A percentile compares a stretch with the other conserved stretches of the same genome.
Evolutionary conservation across 2,888 invertebrate genomes (phyloP).

Genomic region (Scaptomyza reducta): DNA sequence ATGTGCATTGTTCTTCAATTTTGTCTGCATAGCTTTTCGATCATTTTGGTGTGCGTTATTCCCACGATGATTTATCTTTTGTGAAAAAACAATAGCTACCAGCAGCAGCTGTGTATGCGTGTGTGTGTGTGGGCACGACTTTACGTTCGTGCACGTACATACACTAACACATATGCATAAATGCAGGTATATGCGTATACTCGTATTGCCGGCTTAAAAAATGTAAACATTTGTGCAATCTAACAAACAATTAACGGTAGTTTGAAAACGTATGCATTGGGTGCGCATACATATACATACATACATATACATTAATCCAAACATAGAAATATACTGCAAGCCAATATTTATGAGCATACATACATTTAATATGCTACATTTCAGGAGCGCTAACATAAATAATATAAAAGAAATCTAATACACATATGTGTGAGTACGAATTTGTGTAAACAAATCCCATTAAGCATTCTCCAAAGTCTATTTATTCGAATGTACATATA

Average conservation of each 20-base stretch:
- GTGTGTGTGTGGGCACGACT: slow-evolving; percentile 2
- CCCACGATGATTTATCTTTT: neutral
- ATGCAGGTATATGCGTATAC: neutral
- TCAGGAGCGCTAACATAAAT: neutral
- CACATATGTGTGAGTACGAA: neutral
- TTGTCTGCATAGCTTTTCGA: slow-evolving; percentile 13
- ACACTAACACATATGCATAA: neutral
- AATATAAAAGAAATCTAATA: slow-evolving; percentile 3
- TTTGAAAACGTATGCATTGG: neutral
- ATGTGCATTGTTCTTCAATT: neutral
- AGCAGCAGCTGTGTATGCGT: neutral
- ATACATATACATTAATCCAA: neutral
- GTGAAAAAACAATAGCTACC: neutral
- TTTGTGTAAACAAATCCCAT: too few relatives aligned
- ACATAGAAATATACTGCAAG: neutral
- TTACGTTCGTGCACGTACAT: neutral
- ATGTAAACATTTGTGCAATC: slow-evolving; percentile 14
- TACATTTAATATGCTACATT: neutral
- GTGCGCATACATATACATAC: neutral
- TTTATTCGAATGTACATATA: neutral
- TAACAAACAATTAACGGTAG: neutral
- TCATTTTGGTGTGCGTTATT: slow-evolving; percentile 1
- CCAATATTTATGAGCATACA: neutral
- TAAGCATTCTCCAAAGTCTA: neutral
- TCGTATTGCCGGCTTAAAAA: slow-evolving; percentile 20